Conservation (phyloP, 2,888 invertebrate genomes). For the Neoscelio sp. region DNA sequence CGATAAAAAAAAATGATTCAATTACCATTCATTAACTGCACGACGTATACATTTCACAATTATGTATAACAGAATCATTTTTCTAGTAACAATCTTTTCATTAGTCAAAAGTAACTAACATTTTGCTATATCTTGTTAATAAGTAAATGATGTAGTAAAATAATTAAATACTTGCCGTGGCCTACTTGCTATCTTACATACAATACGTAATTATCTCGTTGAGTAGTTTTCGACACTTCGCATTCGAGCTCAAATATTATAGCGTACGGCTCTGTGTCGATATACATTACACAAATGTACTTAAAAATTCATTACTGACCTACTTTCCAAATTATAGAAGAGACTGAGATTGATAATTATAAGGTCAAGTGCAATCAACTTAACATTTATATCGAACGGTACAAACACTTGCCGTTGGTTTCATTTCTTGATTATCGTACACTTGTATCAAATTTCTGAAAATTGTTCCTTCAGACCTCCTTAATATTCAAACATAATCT, state of each 20-base stretch:
- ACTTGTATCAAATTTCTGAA: no score
- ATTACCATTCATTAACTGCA: no score
- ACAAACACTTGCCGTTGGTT: no score
- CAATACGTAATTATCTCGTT: constrained; percentile 21
- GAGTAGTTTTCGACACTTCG: constrained; percentile 17
- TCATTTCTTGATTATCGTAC: no score
- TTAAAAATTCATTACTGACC: constrained; percentile 38
- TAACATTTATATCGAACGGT: background rate
- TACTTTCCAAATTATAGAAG: constrained; percentile 23
- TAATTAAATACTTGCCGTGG: constrained; percentile 32
- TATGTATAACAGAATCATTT: constrained; percentile 5
- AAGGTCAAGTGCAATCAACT: constrained; percentile 12
- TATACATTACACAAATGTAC: constrained; percentile 21
- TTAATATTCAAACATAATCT: constrained; percentile 6
- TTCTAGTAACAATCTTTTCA: background rate
- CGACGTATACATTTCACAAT: background rate
- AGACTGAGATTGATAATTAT: constrained; percentile 17
- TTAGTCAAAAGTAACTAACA: constrained; percentile 1
- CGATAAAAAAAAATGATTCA: constrained; percentile 10
- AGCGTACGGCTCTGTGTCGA: constrained; percentile 16
- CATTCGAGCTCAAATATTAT: background rate
- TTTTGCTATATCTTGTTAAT: constrained; percentile 4
- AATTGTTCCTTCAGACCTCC: background rate
- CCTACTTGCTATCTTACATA: constrained; percentile 24
- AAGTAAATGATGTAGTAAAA: constrained; percentile 14